Conservation (phyloP, 2,888 invertebrate species). For the Ctena decussata region DNA sequence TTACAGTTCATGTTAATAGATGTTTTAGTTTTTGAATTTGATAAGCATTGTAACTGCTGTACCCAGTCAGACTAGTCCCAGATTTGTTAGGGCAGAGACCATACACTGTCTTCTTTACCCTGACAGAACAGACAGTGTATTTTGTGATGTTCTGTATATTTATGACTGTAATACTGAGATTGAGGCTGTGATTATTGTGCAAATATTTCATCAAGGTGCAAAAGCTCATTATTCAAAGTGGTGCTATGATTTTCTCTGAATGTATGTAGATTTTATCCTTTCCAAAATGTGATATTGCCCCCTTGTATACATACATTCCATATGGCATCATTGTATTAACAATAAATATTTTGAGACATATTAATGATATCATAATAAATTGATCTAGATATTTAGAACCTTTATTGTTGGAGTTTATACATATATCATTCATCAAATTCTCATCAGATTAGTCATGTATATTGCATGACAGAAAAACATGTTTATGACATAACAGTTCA, state of each 20-base stretch:
- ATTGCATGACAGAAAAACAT: background rate
- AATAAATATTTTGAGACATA: background rate
- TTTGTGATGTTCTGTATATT: no score
- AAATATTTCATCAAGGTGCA: background rate
- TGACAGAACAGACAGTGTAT: no score
- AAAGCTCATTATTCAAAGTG: no score
- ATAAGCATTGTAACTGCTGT: background rate
- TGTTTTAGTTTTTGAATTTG: background rate
- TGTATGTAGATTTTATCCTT: constrained; percentile 5
- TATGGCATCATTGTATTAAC: background rate
- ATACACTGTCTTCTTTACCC: constrained; percentile 9
- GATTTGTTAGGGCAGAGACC: background rate
- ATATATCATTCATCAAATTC: constrained; percentile 12
- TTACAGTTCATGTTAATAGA: background rate
- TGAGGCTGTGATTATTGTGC: constrained; percentile 1
- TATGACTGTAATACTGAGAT: no score
- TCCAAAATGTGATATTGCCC: background rate
- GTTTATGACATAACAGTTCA: background rate
- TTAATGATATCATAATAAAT: no score
- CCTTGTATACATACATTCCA: constrained; percentile 9
- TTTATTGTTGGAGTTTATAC: no score
- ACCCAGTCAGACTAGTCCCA: background rate
- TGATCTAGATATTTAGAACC: no score
- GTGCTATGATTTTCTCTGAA: background rate
- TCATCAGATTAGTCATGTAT: background rate